These are phyloP conservation scores for Hypothenemus hampei DNA, from an alignment of 1,140 invertebrate genomes.

Conservation along the genomic window DNA sequence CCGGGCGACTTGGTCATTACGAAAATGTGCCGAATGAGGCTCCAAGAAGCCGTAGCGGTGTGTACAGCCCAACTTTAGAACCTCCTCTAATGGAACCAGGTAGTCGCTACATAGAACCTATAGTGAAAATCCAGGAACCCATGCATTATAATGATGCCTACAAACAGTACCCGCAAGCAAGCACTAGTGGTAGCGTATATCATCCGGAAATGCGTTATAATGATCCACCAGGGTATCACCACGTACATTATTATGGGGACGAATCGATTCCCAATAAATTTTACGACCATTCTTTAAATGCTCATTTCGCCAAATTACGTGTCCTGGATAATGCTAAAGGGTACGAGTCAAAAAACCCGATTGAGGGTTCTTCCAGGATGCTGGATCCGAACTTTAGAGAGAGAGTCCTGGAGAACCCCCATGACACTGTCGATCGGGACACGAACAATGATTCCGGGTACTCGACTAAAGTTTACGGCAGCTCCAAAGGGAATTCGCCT, in stretches of 20 bases:
- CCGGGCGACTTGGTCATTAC: slow-evolving; percentile 42
- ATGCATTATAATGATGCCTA: slow-evolving; percentile 10
- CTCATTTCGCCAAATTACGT: slow-evolving; percentile 38
- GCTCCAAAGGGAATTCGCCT: slow-evolving; percentile 70
- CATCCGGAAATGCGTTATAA: slow-evolving; percentile 30
- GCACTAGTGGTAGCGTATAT: slow-evolving; percentile 19
- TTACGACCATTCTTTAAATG: slow-evolving; percentile 32
- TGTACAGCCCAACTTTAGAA: slow-evolving; percentile 41
- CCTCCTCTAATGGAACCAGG: slow-evolving; percentile 28
- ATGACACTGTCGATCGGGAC: slow-evolving; percentile 52
- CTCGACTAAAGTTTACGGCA: slow-evolving; percentile 70
- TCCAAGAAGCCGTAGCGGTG: slow-evolving; percentile 45
- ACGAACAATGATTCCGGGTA: slow-evolving; percentile 74
- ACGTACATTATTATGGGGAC: slow-evolving; percentile 29
- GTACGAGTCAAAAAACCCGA: slow-evolving; percentile 28
- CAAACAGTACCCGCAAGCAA: slow-evolving; percentile 13
- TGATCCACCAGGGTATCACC: slow-evolving; percentile 27
- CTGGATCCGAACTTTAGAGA: slow-evolving; percentile 29
- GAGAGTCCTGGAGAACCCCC: slow-evolving; percentile 28
- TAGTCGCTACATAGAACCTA: slow-evolving; percentile 38
- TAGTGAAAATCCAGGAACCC: slow-evolving; percentile 37
- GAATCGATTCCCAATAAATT: slow-evolving; percentile 22
- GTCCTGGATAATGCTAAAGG: slow-evolving; percentile 37
- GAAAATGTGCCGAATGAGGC: slow-evolving; percentile 51
- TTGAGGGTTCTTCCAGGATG: slow-evolving; percentile 32